Conservation (phyloP, 2,888 invertebrate genomes). For the Calameuta pallipes region DNA sequence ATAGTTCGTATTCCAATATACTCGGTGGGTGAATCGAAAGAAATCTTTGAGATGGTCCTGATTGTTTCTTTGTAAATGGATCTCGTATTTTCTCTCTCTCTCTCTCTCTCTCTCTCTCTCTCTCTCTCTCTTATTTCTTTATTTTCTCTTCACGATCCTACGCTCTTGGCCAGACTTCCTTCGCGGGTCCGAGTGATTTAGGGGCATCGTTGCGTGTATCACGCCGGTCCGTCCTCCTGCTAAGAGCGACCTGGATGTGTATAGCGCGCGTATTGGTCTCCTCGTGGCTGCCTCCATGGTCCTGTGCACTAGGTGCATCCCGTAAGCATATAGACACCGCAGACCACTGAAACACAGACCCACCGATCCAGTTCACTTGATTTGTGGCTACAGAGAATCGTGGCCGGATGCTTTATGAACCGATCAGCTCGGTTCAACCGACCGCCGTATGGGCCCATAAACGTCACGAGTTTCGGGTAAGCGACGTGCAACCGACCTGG, state of each 20-base stretch:
- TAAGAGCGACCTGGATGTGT: slow-evolving; percentile 2
- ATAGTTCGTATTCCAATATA: neutral
- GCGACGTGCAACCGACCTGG: slow-evolving; percentile 29
- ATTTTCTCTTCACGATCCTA: slow-evolving; percentile 26
- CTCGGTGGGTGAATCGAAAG: neutral
- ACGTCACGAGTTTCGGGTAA: slow-evolving; percentile 48
- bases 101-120: slow-evolving; percentile 26
- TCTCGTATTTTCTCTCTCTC: slow-evolving; percentile 36
- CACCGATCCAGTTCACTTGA: slow-evolving; percentile 46
- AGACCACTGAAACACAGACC: slow-evolving; percentile 16
- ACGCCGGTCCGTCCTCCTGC: slow-evolving; percentile 44
- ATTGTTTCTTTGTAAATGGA: neutral
- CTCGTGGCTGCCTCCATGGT: neutral
- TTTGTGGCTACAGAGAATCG: slow-evolving; percentile 52
- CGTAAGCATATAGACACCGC: slow-evolving; percentile 14
- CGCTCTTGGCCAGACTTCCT: slow-evolving; percentile 34
- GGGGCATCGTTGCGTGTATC: slow-evolving; percentile 63
- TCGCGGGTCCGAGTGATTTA: slow-evolving; percentile 56
- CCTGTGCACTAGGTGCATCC: neutral
- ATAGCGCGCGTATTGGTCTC: slow-evolving; percentile 8
- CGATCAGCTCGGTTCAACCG: slow-evolving; percentile 47
- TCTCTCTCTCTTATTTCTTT: slow-evolving; percentile 12
- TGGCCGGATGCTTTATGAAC: slow-evolving; percentile 54
- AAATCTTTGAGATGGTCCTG: neutral
- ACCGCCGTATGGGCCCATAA: slow-evolving; percentile 50